Evolutionary conservation across 2,113 vertebrate genomes (phyloP).

Genomic region (Halcyon senegalensis): DNA sequence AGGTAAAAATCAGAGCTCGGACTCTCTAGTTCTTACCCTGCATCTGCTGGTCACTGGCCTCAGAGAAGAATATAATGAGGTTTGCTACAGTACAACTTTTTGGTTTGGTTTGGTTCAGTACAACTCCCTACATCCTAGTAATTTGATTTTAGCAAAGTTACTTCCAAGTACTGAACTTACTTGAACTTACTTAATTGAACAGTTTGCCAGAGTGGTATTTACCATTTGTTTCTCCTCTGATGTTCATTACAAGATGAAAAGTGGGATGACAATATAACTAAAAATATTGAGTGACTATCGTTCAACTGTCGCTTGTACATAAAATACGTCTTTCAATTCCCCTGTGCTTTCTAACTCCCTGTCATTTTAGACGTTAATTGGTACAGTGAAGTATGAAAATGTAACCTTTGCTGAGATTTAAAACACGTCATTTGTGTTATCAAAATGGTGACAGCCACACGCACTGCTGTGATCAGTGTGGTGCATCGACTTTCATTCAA

Average conservation of each 20-base stretch:
- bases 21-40: not conserved
- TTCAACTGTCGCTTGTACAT: not conserved
- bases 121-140: not conserved
- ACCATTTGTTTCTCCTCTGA: not conserved
- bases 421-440: not conserved
- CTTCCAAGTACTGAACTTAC: not conserved
- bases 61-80: not conserved
- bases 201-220: not conserved
- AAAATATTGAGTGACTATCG: not conserved
- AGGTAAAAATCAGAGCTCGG: not conserved
- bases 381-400: not conserved
- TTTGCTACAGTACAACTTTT: not conserved
- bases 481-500: not conserved
- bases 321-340: not conserved
- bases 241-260: not conserved
- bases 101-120: not conserved
- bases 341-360: not conserved
- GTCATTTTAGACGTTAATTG: constrained; percentile 39
- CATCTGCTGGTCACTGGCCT: rapidly evolving
- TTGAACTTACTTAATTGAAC: too few species aligned
- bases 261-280: not conserved
- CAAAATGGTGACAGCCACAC: not conserved
- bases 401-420: not conserved
- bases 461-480: rapidly evolving
- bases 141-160: not conserved